Conservation (phyloP, 2,113 vertebrate genomes). For the Labrus mixtus region DNA sequence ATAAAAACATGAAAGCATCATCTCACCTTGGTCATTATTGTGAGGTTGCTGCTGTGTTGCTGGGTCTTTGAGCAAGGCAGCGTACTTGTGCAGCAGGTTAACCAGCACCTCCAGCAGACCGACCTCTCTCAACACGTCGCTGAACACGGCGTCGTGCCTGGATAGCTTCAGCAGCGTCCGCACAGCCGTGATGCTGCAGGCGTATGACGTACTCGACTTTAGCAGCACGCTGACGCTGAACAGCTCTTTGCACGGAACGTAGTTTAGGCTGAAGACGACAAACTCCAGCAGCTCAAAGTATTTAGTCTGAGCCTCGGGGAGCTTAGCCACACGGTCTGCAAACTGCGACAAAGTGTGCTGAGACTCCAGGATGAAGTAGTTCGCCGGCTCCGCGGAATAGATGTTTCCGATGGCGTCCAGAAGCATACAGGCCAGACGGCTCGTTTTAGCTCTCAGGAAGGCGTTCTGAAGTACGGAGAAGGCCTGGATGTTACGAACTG, state of each 20-base stretch:
- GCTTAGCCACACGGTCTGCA: constrained; percentile 92
- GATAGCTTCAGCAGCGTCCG: constrained; percentile 93
- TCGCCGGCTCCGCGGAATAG: constrained; percentile 93
- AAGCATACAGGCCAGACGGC: constrained; percentile 91
- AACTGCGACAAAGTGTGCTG: constrained; percentile 97
- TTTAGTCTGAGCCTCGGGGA: constrained; percentile 93
- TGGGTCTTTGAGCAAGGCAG: constrained; percentile 96
- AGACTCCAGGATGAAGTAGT: constrained; percentile 97
- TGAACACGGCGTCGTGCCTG: constrained; percentile 94
- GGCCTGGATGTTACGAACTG: constrained; percentile 95
- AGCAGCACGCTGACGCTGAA: constrained; percentile 98
- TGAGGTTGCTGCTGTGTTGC: constrained; percentile 70
- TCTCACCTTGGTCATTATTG: constrained; percentile 90
- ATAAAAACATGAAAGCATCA: background rate
- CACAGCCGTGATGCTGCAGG: constrained; percentile 93
- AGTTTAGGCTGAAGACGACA: constrained; percentile 97
- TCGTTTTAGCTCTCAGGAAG: constrained; percentile 95
- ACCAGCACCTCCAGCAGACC: constrained; percentile 98
- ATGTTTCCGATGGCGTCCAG: constrained; percentile 96
- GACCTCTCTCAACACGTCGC: constrained; percentile 97
- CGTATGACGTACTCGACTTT: constrained; percentile 92
- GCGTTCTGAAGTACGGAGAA: constrained; percentile 97
- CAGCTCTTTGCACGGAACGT: constrained; percentile 98
- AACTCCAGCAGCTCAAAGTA: constrained; percentile 99
- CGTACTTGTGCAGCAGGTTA: constrained; percentile 98